Percentiles rank a stretch among this genome's conserved stretches.
phyloP scores from a whole-genome alignment of 2,888 invertebrate genomes.

The Dastarcus helophoroides region DNA sequence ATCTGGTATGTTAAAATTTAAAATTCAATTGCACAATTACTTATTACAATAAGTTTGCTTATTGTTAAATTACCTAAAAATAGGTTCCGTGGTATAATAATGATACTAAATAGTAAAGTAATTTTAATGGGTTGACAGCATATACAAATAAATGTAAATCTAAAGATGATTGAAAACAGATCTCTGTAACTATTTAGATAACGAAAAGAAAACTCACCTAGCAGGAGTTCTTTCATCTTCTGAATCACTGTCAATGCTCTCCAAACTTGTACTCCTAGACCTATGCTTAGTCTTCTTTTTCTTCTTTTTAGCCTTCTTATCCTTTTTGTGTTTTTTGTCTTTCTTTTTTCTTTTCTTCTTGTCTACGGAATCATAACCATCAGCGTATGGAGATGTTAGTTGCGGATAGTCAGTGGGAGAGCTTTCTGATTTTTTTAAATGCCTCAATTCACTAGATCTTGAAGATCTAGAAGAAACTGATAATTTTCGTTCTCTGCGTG shows the following conservation, averaged over 20 bases:
- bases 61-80: no score
- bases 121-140: no score
- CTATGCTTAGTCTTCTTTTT: conserved; percentile 56
- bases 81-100: no score
- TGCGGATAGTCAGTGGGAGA: conserved; percentile 26
- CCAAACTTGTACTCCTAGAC: conserved; percentile 57
- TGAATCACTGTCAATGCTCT: conserved; percentile 44
- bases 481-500: conserved; percentile 33
- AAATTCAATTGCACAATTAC: no score
- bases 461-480: conserved; percentile 36
- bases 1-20: no score
- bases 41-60: no score
- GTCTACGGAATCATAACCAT: conserved; percentile 41
- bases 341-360: conserved; percentile 52
- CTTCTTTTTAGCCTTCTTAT: conserved; percentile 56
- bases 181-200: no score
- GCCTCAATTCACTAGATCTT: conserved; percentile 32
- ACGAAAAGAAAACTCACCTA: no score
- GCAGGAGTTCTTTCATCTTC: conserved; percentile 32
- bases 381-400: conserved; percentile 28
- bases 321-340: conserved; percentile 61
- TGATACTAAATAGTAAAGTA: no score
- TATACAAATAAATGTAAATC: no score
- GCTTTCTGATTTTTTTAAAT: conserved; percentile 29
- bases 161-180: no score